Evolutionary conservation across 2,888 invertebrate species (phyloP).

Genomic region (Salticus scenicus): DNA sequence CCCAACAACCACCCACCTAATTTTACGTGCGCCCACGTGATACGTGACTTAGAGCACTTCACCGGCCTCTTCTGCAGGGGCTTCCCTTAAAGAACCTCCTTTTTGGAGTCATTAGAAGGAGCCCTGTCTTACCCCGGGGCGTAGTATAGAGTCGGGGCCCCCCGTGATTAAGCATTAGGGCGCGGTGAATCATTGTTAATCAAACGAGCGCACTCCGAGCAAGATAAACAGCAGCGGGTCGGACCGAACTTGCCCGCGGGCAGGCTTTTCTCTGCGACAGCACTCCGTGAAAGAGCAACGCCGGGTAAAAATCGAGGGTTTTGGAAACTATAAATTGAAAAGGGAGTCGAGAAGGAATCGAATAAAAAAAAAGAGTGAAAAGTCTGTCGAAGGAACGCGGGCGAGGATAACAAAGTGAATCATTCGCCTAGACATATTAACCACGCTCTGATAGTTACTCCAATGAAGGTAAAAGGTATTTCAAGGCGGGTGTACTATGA

Average conservation of each 20-base stretch:
- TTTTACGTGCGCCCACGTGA: background rate
- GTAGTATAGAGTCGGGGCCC: background rate
- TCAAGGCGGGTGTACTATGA: background rate
- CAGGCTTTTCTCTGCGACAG: constrained; percentile 27
- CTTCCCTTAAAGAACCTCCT: constrained; percentile 15
- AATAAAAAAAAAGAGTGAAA: background rate
- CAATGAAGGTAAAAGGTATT: background rate
- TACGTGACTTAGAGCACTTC: constrained; percentile 47
- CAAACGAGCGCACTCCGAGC: constrained; percentile 59
- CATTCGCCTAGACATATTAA: background rate
- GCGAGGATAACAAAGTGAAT: background rate
- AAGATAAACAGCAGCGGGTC: constrained; percentile 60
- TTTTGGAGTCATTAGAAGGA: constrained; percentile 6
- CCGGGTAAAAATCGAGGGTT: constrained; percentile 27
- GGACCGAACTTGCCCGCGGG: constrained; percentile 38
- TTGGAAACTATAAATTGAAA: constrained; percentile 17
- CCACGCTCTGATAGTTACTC: constrained; percentile 4
- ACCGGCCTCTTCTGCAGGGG: background rate
- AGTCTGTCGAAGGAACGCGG: background rate
- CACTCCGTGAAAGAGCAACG: constrained; percentile 35
- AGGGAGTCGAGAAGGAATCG: background rate
- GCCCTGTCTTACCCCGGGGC: constrained; percentile 14
- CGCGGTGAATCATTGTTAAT: constrained; percentile 69
- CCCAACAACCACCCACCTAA: background rate
- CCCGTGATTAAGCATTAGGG: constrained; percentile 14